Base-by-base conservation (phyloP, 2,113 vertebrate genomes). In the Rhadina sibilatrix region DNA sequence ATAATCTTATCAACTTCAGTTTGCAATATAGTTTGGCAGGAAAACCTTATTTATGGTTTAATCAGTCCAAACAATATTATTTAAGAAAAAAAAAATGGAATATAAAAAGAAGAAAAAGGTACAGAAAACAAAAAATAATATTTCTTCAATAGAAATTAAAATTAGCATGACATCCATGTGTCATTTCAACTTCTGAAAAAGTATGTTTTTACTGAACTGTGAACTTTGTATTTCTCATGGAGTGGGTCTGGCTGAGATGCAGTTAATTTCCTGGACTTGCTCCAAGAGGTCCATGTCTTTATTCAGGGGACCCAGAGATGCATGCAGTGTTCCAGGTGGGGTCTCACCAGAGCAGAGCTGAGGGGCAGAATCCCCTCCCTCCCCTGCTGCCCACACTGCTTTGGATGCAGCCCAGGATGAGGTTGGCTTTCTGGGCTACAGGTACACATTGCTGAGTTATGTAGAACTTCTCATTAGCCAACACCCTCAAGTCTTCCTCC, bases 371-470 rank as follows among this genome's bases (percentile, higher is more conserved):
- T 72, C 12, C 21, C 9, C 0, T 64, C 25, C 17, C 15, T 50
- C 0, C 5, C 25, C 11, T 57, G 14, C 25, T 50, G 21, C 1
- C 14, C 66, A 42, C 0, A 0, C 6, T 44, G 35, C 17, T 80
- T 31, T 42, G 35, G 35, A 31, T 64, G 66, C 11, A 64, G 66
- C 5, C 17, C 22, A 57, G 50, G 8, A 27, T 12, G 5, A 24
- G 5, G 3, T 2, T 71, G 35, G 12, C 9, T 65, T 42, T 57
- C 66, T 50, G 35, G 27, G 35, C 10, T 72, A 31, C 18, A 22
- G 42, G 6, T 11, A 40, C 25, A 57, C 3, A 13, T 19, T 42
- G 14, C 17, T 23, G 50, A 21, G 7, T 37, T 12, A 33, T 3
- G 5, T 1, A 33, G 18, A 50, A 37, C 31, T 42, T 64, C 66